Evolutionary conservation across 2,888 invertebrate genomes (phyloP), one percentile per base, ranked within the genome.

Genomic region (Pammene fasciana): DNA sequence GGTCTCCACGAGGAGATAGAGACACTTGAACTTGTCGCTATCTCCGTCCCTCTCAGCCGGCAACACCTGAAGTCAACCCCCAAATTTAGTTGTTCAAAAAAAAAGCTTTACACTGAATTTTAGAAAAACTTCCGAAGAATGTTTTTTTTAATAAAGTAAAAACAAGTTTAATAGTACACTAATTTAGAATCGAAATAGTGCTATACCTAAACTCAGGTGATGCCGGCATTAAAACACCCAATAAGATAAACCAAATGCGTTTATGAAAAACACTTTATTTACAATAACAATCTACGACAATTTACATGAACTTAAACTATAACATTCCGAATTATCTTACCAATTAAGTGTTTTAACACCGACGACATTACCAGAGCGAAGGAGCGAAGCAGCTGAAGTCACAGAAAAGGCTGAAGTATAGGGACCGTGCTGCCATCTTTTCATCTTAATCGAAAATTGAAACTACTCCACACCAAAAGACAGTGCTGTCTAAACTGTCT

Each of bases 201-300:
- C 38, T 9, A 38, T 18, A 34, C n/a, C 45, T 64, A 34, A 43
- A 41, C 26, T 79, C 86, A 88, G 89, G 87, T 88, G 89, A 87
- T 86, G 89, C 90, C 89, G 89, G 89, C 81, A 84, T 89, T 88
- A 89, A 89, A 88, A 87, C 86, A 83, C 78, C 76, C 70, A 72
- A 68, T 71, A 72, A 65, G 74, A 79, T 74, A 72, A 78, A 85
- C 79, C 79, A 65, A 75, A 78, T 72, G 68, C 38, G 52, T 65
- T 75, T 72, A 70, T 76, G 77, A 74, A 71, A 50, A 50, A 50
- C 36, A 18, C 13, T 65, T 72, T 71, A 75, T 75, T 74, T 73
- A 65, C 71, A 82, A 81, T 75, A 50, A 62, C 70, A 76, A 87
- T 88, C 86, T 70, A 70, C 55, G 34, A 67, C 50, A 55, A 85